Evolutionary conservation across 2,797 vertebrate species (phyloP).

Genomic region (Artibeus lituratus): DNA sequence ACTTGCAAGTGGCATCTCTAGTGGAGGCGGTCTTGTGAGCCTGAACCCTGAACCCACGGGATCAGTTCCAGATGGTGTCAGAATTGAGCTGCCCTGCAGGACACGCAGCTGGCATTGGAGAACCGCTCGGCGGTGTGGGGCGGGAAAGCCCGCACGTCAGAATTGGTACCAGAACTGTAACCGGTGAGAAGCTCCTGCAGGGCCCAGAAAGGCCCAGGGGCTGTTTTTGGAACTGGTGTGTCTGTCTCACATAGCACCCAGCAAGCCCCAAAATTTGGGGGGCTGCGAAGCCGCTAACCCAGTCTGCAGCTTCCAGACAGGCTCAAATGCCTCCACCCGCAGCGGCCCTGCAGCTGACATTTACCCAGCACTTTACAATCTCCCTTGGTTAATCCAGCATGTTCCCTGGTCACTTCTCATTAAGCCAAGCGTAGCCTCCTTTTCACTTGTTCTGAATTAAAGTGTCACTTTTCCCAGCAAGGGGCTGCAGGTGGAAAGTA

Average conservation of each 20-base stretch:
- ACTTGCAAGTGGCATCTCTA: neutral
- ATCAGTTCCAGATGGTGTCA: neutral
- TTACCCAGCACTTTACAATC: conserved; percentile 50
- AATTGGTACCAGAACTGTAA: neutral
- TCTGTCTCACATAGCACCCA: neutral
- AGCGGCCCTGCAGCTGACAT: neutral
- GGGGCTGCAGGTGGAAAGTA: conserved; percentile 4
- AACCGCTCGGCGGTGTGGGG: neutral
- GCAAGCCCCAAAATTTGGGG: neutral
- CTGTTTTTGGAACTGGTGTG: neutral
- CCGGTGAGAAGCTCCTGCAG: neutral
- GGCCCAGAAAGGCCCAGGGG: neutral
- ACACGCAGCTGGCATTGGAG: neutral
- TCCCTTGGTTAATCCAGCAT: conserved; percentile 49
- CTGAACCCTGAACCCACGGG: neutral
- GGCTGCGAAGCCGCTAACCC: neutral
- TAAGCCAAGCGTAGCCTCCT: conserved; percentile 50
- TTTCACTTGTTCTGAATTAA: conserved; percentile 59
- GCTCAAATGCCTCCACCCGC: neutral
- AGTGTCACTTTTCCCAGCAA: conserved; percentile 65
- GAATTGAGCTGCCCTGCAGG: neutral
- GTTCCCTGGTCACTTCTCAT: conserved; percentile 70
- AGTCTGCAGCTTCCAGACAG: neutral
- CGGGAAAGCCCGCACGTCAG: neutral
- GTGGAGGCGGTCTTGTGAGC: neutral